These are phyloP conservation scores for Tachina lurida DNA, from an alignment of 2,888 invertebrate genomes.

Conservation along the genomic window DNA sequence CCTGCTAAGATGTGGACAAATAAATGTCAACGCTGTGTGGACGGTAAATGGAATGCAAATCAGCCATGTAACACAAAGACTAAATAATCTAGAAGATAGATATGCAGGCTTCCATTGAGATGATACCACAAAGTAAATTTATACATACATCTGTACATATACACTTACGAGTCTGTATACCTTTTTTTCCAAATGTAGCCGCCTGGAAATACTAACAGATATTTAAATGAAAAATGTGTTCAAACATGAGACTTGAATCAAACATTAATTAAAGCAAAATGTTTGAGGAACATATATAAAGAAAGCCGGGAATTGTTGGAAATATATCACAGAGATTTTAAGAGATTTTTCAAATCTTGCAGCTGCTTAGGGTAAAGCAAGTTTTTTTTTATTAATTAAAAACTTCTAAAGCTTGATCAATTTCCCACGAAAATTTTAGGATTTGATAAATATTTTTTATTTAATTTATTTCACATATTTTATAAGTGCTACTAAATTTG, in stretches of 20 bases:
- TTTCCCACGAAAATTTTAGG: background rate
- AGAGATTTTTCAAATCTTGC: background rate
- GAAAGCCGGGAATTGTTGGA: background rate
- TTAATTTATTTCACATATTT: too few relatives aligned
- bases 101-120: background rate
- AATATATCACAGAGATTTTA: background rate
- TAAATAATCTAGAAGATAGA: slow-evolving; percentile 11
- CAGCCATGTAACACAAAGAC: slow-evolving; percentile 36
- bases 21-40: slow-evolving; percentile 62
- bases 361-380: background rate
- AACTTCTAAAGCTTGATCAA: background rate
- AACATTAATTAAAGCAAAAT: slow-evolving; percentile 50
- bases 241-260: slow-evolving; percentile 38
- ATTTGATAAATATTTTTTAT: background rate
- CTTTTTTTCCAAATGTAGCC: background rate
- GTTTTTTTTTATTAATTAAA: background rate
- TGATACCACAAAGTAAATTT: slow-evolving; percentile 17
- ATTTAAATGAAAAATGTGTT: slow-evolving; percentile 52
- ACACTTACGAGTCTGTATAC: too few relatives aligned
- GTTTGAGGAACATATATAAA: background rate
- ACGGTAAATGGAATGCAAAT: slow-evolving; percentile 58
- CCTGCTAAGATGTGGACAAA: slow-evolving; percentile 71
- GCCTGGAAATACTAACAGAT: slow-evolving; percentile 21
- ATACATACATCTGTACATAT: background rate
- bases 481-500: too few relatives aligned